Percentiles rank a stretch among this genome's conserved stretches.
Conservation (phyloP, 2,113 vertebrate species). For the Nothoprocta pentlandii region DNA sequence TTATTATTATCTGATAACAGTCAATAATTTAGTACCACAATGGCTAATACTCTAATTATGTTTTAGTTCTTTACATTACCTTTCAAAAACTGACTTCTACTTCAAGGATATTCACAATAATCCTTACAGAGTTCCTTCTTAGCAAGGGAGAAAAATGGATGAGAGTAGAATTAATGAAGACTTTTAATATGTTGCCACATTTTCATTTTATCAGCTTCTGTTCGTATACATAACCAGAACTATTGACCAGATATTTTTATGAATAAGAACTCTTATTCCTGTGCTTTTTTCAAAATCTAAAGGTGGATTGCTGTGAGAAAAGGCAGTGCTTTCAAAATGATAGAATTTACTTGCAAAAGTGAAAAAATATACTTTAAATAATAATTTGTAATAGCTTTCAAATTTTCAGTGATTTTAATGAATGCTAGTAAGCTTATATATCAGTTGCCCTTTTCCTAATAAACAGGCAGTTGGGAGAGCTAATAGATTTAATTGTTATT, state of each 20-base stretch:
- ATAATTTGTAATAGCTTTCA: background rate
- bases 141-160: background rate
- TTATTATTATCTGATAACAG: too few relatives aligned
- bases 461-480: background rate
- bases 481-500: background rate
- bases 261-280: background rate
- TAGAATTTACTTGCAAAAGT: background rate
- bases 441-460: background rate
- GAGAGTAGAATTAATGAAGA: background rate
- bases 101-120: background rate
- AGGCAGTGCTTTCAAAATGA: background rate
- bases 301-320: background rate
- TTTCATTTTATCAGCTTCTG: background rate
- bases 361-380: background rate
- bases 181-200: background rate
- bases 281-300: background rate
- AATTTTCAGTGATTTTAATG: background rate
- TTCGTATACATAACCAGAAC: background rate
- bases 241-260: background rate
- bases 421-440: background rate
- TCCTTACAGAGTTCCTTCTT: background rate
- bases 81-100: background rate
- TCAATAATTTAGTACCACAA: background rate
- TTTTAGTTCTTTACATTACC: background rate
- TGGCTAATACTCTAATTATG: background rate